Conservation (phyloP, 2,888 invertebrate genomes). For the Drosophila fungiperda region DNA sequence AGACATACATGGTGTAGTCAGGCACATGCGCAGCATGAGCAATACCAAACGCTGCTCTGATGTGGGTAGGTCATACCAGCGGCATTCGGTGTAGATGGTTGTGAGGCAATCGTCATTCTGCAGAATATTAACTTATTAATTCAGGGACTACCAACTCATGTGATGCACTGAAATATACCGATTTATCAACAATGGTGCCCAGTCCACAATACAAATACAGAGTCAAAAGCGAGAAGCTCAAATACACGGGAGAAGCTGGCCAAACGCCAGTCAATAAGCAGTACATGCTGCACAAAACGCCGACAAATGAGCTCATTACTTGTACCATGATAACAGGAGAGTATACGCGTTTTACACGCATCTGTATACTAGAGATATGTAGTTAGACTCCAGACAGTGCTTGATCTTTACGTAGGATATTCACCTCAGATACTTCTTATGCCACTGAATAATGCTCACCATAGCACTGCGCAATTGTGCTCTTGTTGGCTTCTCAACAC, state of each 20-base stretch:
- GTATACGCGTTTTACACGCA: conserved; percentile 27
- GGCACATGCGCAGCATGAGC: conserved; percentile 63
- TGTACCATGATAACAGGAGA: conserved; percentile 44
- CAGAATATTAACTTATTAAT: not conserved
- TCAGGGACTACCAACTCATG: not conserved
- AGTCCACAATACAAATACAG: conserved; percentile 61
- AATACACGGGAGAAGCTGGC: conserved; percentile 54
- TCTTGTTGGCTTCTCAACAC: not conserved
- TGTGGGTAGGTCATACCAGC: conserved; percentile 64
- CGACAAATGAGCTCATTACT: conserved; percentile 28
- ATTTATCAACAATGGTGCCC: conserved; percentile 56
- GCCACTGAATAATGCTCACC: conserved; percentile 46
- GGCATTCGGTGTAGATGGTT: conserved; percentile 56
- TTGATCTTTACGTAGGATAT: not conserved
- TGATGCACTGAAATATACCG: conserved; percentile 36
- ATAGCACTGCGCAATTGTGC: conserved; percentile 8
- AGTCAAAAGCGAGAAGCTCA: conserved; percentile 33
- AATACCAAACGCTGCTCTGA: conserved; percentile 57
- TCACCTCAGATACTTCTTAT: conserved; percentile 57
- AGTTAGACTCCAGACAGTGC: not conserved
- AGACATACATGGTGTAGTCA: conserved; percentile 42
- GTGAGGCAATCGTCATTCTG: conserved; percentile 60
- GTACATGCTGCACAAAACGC: conserved; percentile 45
- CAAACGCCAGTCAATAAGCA: conserved; percentile 48
- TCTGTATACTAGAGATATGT: conserved; percentile 24